Percentiles rank a stretch among this genome's conserved stretches.
These are phyloP conservation scores for Otus sunia DNA, from an alignment of 2,113 vertebrate species.

Conservation along the genomic window DNA sequence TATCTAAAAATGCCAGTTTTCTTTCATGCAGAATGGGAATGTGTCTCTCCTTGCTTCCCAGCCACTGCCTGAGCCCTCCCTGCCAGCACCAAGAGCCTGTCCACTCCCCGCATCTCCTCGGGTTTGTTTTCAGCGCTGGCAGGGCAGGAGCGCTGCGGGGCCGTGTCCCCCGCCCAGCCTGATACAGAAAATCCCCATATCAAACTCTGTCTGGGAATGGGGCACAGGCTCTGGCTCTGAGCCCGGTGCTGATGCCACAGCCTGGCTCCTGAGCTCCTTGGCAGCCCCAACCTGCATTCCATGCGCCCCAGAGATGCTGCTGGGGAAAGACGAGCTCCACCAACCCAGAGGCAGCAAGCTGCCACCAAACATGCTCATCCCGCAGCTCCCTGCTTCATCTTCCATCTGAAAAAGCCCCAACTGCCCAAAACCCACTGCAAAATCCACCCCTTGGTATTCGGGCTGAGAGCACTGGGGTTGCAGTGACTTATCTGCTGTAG, in stretches of 20 bases:
- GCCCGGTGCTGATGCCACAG: neutral
- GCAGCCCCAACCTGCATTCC: neutral
- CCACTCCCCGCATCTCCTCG: accelerated
- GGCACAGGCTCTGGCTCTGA: accelerated
- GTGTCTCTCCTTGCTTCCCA: neutral
- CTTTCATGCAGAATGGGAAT: neutral
- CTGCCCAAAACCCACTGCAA: neutral
- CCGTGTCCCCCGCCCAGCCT: neutral
- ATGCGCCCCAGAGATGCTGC: neutral
- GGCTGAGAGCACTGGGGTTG: neutral
- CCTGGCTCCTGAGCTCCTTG: neutral
- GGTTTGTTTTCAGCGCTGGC: neutral
- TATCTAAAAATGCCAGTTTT: neutral
- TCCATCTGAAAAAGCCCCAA: neutral
- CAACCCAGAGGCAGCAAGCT: neutral
- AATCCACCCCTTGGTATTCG: neutral
- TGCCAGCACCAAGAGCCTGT: neutral
- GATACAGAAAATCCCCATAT: neutral
- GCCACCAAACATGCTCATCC: accelerated
- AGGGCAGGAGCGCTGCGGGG: accelerated
- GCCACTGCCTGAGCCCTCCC: neutral
- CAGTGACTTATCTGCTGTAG: neutral
- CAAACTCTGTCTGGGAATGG: neutral
- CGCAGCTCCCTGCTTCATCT: neutral
- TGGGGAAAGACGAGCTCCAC: neutral